These are phyloP conservation scores for Diabrotica balteata DNA, from an alignment of 2,888 invertebrate species.

Conservation along the genomic window DNA sequence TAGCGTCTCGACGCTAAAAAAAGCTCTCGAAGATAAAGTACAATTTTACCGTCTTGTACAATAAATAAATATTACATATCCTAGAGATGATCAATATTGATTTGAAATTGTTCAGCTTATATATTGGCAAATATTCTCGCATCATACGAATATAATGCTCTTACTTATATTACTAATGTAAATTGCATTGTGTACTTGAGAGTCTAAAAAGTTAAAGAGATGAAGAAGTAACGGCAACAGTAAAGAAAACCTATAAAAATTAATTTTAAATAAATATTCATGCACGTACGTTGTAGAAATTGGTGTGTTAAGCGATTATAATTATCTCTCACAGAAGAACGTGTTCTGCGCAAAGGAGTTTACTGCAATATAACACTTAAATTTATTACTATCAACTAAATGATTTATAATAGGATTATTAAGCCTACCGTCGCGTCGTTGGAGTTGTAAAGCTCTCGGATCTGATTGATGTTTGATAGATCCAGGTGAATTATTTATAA, in stretches of 20 bases:
- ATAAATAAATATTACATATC: no score
- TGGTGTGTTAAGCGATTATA: constrained; percentile 17
- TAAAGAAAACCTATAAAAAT: constrained; percentile 28
- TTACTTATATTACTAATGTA: no score
- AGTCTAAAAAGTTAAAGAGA: background rate
- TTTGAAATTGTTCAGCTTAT: no score
- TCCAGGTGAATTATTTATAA: background rate
- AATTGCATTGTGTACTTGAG: no score
- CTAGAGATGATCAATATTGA: no score
- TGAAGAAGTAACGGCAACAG: background rate
- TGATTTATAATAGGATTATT: constrained; percentile 34
- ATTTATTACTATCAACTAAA: constrained; percentile 31
- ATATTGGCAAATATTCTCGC: no score
- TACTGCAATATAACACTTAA: constrained; percentile 29
- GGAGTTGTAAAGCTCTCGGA: constrained; percentile 3
- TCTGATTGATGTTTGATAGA: constrained; percentile 12
- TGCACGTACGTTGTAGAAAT: constrained; percentile 24
- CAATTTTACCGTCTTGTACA: no score
- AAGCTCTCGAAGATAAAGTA: no score
- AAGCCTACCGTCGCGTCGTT: constrained; percentile 17
- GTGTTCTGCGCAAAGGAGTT: constrained; percentile 15
- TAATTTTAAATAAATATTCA: constrained; percentile 37
- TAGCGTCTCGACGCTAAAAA: no score
- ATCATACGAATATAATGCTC: no score
- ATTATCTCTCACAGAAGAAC: constrained; percentile 22